Percentiles rank a stretch among this genome's conserved stretches.
These are phyloP conservation scores for Lagodon rhomboides DNA, from an alignment of 2,797 vertebrate genomes.

Conservation along the genomic window DNA sequence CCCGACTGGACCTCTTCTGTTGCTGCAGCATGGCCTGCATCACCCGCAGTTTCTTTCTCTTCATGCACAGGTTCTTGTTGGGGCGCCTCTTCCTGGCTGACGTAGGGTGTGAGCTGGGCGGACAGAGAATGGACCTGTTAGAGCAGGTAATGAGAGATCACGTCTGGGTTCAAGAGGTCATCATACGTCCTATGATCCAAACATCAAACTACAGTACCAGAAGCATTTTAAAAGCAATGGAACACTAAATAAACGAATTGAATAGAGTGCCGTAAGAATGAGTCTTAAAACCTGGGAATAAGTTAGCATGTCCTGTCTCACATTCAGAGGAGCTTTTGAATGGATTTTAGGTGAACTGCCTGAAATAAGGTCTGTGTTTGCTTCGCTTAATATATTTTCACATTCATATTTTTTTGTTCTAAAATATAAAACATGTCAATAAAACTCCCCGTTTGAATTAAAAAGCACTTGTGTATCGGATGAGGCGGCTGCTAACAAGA, in stretches of 20 bases:
- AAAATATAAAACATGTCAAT: too few relatives aligned
- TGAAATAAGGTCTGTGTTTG: too few relatives aligned
- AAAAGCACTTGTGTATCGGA: too few relatives aligned
- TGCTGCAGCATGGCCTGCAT: conserved; percentile 96
- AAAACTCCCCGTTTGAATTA: too few relatives aligned
- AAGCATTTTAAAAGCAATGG: neutral
- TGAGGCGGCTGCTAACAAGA: too few relatives aligned
- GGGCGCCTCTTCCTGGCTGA: conserved; percentile 87
- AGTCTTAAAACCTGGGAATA: too few relatives aligned
- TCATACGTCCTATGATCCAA: neutral
- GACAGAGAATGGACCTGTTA: conserved; percentile 3
- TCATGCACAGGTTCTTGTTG: conserved; percentile 80
- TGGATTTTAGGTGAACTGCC: too few relatives aligned
- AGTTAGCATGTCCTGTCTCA: too few relatives aligned
- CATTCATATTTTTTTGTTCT: too few relatives aligned
- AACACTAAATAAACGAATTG: neutral
- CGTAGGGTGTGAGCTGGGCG: conserved; percentile 81
- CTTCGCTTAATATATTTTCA: too few relatives aligned
- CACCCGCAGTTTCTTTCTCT: conserved; percentile 92
- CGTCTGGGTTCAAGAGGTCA: neutral
- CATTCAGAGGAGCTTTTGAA: too few relatives aligned
- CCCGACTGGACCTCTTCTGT: conserved; percentile 91
- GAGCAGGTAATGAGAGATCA: neutral
- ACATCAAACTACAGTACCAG: neutral
- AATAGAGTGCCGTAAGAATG: neutral